A percentile compares a stretch with the other conserved stretches of the same genome.
These are phyloP conservation scores for Callyntrura guangdongensis DNA, from an alignment of 2,888 invertebrate species.

Conservation along the genomic window DNA sequence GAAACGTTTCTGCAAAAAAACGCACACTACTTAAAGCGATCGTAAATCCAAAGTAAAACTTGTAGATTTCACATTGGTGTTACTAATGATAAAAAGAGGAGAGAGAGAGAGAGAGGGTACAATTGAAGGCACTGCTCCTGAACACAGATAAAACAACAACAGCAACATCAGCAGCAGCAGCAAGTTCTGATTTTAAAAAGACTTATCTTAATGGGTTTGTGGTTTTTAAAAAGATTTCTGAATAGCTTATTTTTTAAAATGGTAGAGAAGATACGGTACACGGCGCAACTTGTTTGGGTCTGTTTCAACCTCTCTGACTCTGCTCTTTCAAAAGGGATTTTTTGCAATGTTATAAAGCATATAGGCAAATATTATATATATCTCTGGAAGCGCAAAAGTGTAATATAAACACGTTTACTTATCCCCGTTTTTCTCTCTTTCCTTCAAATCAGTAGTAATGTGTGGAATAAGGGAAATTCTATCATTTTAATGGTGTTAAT, in stretches of 20 bases:
- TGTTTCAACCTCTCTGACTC: background rate
- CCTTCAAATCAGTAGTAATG: background rate
- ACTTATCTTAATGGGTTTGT: slow-evolving; percentile 46
- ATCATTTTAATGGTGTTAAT: slow-evolving; percentile 16
- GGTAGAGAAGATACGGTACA: background rate
- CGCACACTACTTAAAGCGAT: slow-evolving; percentile 5
- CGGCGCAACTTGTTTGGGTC: slow-evolving; percentile 29
- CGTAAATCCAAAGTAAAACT: slow-evolving; percentile 41
- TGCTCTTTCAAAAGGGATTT: too few relatives aligned
- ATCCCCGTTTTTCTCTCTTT: background rate
- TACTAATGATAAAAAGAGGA: background rate
- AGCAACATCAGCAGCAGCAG: background rate
- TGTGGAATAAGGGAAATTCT: background rate
- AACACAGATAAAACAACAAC: background rate
- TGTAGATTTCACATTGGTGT: slow-evolving; percentile 50
- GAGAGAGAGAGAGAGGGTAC: background rate
- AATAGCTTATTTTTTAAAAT: slow-evolving; percentile 12
- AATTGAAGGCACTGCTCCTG: background rate
- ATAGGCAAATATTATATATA: background rate
- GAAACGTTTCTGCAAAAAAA: slow-evolving; percentile 30
- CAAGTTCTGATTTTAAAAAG: background rate
- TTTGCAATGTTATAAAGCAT: background rate
- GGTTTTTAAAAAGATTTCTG: background rate
- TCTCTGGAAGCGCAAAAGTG: slow-evolving; percentile 10
- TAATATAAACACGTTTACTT: background rate